phyloP scores from a whole-genome alignment of 2,888 invertebrate species.

The Nemotelus nigrinus region DNA sequence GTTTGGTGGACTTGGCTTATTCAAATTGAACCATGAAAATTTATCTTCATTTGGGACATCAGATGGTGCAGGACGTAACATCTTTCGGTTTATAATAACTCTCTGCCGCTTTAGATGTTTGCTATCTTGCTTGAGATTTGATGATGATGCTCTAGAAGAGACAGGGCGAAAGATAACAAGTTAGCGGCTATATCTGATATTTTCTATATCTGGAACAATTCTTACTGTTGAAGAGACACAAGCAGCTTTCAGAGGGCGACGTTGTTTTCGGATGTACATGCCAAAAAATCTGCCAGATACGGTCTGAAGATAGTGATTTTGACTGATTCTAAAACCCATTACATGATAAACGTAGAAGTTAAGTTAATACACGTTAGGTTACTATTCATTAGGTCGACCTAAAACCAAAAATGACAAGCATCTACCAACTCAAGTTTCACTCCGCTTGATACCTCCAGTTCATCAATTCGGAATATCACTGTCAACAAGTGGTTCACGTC shows the following conservation, averaged over 20 bases:
- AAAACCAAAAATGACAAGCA: not conserved
- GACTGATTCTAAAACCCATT: constrained; percentile 12
- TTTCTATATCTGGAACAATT: not conserved
- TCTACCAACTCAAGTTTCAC: constrained; percentile 1
- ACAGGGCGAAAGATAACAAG: constrained; percentile 10
- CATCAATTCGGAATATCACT: not conserved
- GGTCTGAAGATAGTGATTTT: constrained; percentile 14
- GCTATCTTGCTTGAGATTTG: not conserved
- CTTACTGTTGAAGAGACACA: not conserved
- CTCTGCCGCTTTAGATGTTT: constrained; percentile 8
- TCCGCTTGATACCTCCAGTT: constrained; percentile 10
- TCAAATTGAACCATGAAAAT: constrained; percentile 5
- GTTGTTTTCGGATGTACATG: not conserved
- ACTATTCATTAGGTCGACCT: not conserved
- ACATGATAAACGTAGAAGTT: not conserved
- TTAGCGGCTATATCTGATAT: not conserved
- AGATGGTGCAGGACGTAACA: not conserved
- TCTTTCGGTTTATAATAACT: constrained; percentile 1
- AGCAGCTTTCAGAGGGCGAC: constrained; percentile 1
- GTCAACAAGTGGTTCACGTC: not conserved
- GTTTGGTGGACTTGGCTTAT: not conserved
- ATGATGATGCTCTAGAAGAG: not conserved
- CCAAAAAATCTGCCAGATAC: constrained; percentile 14
- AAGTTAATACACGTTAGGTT: not conserved
- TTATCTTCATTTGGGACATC: constrained; percentile 1